Evolutionary conservation across 1,140 invertebrate genomes (phyloP).

Genomic region (Acromyrmex echinatior): DNA sequence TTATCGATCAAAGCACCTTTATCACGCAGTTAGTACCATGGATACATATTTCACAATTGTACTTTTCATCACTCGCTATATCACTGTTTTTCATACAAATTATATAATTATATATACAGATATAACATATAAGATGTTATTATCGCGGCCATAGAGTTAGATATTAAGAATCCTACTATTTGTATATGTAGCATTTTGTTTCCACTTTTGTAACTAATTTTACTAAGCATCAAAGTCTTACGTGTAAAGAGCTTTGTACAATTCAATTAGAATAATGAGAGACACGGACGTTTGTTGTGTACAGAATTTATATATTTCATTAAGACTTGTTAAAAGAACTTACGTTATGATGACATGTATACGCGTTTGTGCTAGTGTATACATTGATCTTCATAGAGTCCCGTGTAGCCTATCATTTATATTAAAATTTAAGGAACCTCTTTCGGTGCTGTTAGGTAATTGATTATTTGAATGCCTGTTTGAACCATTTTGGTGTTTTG

Average conservation of each 20-base stretch:
- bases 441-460: constrained; percentile 9
- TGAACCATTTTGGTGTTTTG: constrained; percentile 86
- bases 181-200: constrained; percentile 45
- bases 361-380: background rate
- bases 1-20: constrained; percentile 59
- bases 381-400: constrained; percentile 43
- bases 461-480: constrained; percentile 67
- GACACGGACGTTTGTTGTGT: constrained; percentile 50
- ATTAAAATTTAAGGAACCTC: constrained; percentile 28
- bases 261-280: constrained; percentile 61
- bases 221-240: constrained; percentile 29
- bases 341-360: constrained; percentile 27
- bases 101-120: constrained; percentile 37
- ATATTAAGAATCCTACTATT: constrained; percentile 50
- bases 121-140: constrained; percentile 43
- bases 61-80: constrained; percentile 56
- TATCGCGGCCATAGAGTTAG: constrained; percentile 51
- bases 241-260: constrained; percentile 56
- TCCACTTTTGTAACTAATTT: constrained; percentile 65
- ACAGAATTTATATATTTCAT: constrained; percentile 63
- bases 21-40: constrained; percentile 52
- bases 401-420: constrained; percentile 35
- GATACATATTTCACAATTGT: constrained; percentile 51
- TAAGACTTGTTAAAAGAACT: constrained; percentile 23
- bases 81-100: constrained; percentile 54